These are phyloP conservation scores for Isurus oxyrinchus DNA, from an alignment of 2,113 vertebrate genomes.

Conservation along the genomic window DNA sequence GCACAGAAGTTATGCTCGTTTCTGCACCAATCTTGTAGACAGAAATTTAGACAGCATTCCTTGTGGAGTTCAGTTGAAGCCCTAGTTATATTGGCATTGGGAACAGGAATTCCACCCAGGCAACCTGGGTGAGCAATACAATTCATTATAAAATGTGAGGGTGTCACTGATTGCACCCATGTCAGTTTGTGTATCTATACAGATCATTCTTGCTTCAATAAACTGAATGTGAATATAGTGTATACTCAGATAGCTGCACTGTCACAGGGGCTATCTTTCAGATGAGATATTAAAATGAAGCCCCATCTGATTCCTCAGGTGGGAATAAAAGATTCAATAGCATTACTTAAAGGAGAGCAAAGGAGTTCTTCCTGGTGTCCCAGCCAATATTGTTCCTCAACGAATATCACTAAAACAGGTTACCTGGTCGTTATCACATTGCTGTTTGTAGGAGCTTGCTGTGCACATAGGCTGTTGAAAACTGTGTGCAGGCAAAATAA, in stretches of 20 bases:
- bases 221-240: neutral
- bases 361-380: neutral
- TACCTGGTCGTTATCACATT: neutral
- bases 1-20: neutral
- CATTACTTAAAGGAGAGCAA: neutral
- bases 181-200: neutral
- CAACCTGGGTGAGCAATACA: neutral
- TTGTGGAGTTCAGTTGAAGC: neutral
- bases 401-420: neutral
- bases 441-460: neutral
- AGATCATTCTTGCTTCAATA: neutral
- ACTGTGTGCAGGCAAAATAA: neutral
- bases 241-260: neutral
- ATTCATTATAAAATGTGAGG: neutral
- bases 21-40: neutral
- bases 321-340: neutral
- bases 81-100: neutral
- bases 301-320: neutral
- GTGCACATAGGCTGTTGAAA: neutral
- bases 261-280: neutral
- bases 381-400: neutral
- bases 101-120: neutral
- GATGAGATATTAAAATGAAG: neutral
- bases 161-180: neutral
- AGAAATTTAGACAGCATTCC: neutral